A percentile compares a stretch with the other conserved stretches of the same genome.
Evolutionary conservation across 2,888 invertebrate species (phyloP).

Genomic region (Caenorhabditis japonica): DNA sequence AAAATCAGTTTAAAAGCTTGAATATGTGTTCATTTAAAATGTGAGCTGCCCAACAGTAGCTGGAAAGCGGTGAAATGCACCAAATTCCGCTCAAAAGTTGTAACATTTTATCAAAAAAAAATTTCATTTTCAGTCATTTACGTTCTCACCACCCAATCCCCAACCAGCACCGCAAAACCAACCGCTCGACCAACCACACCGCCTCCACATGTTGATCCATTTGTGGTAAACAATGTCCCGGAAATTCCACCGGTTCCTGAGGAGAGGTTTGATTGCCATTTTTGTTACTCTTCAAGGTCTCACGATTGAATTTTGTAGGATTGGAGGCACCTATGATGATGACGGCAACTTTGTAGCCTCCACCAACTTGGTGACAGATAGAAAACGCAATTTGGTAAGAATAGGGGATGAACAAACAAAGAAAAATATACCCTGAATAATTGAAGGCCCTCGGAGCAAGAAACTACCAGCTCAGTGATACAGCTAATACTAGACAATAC

Average conservation of each 20-base stretch:
- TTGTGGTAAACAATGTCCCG: slow-evolving; percentile 32
- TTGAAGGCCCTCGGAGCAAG: slow-evolving; percentile 41
- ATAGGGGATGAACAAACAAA: background rate
- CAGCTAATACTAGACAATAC: slow-evolving; percentile 22
- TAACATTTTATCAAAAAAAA: background rate
- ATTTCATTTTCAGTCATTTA: slow-evolving; percentile 39
- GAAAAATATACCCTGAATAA: background rate
- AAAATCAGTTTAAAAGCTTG: no score
- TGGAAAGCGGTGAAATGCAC: no score
- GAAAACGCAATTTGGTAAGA: slow-evolving; percentile 43
- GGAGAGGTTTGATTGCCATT: slow-evolving; percentile 30
- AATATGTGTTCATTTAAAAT: no score
- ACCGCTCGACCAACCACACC: slow-evolving; percentile 55
- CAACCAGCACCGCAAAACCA: slow-evolving; percentile 37
- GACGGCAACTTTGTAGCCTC: slow-evolving; percentile 55
- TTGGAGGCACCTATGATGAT: slow-evolving; percentile 53
- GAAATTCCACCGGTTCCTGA: slow-evolving; percentile 54
- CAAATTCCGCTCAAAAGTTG: no score
- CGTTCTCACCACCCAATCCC: slow-evolving; percentile 49
- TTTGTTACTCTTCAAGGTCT: background rate
- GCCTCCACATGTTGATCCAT: slow-evolving; percentile 35
- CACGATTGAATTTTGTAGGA: slow-evolving; percentile 9
- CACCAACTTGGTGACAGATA: slow-evolving; percentile 27
- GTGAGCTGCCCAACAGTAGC: no score
- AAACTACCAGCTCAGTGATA: slow-evolving; percentile 49